These are phyloP conservation scores for Sturnus vulgaris DNA, from an alignment of 2,113 vertebrate species.

Conservation along the genomic window DNA sequence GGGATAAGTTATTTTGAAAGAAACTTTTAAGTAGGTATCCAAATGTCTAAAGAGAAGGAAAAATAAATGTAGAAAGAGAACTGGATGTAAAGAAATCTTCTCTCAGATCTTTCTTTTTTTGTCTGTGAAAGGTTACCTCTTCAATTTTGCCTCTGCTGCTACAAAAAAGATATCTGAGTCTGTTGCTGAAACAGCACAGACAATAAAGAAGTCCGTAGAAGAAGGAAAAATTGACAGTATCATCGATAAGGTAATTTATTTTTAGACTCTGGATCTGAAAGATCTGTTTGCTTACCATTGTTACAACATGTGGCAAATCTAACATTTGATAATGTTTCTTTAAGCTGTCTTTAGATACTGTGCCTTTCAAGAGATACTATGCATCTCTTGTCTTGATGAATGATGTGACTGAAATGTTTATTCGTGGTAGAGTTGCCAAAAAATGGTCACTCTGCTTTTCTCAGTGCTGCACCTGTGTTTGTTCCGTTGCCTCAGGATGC, in stretches of 20 bases:
- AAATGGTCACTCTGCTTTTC: background rate
- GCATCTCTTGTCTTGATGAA: background rate
- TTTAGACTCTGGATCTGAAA: background rate
- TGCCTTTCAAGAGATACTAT: fast-evolving
- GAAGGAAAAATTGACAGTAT: conserved; percentile 95
- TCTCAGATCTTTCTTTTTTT: background rate
- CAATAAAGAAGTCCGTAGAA: conserved; percentile 94
- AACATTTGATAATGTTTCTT: background rate
- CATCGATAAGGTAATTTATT: conserved; percentile 88
- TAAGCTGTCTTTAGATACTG: background rate
- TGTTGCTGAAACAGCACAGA: conserved; percentile 88
- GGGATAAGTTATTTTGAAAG: background rate
- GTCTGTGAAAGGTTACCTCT: conserved; percentile 81
- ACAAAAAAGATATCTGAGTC: conserved; percentile 95
- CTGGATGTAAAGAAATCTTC: background rate
- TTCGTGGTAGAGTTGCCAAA: background rate
- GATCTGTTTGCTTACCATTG: background rate
- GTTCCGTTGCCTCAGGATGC: background rate
- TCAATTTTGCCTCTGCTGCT: conserved; percentile 88
- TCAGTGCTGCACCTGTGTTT: background rate
- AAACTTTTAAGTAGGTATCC: background rate
- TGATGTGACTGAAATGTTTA: background rate
- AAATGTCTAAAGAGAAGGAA: background rate
- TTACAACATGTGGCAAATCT: background rate
- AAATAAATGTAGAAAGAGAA: background rate